These are phyloP conservation scores for Neoascia interrupta DNA, from an alignment of 2,888 invertebrate species.

Conservation along the genomic window DNA sequence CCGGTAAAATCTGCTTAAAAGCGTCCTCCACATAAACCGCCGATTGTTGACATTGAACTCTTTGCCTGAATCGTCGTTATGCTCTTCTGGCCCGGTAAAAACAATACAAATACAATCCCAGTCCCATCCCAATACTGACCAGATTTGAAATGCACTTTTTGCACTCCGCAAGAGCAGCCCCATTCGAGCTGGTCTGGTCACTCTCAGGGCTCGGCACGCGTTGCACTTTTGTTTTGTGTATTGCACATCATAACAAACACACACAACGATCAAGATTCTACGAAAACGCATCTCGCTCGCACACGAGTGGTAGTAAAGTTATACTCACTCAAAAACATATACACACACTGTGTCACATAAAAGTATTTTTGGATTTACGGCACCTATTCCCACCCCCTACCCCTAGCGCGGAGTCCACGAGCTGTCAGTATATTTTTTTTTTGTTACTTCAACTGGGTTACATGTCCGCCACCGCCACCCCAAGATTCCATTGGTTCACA, in stretches of 20 bases:
- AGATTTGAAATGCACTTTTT: constrained; percentile 36
- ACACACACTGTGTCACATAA: constrained; percentile 4
- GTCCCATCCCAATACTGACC: constrained; percentile 4
- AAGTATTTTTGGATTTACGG: constrained; percentile 59
- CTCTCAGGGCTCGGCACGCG: too few species aligned
- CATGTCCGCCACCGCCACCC: constrained; percentile 17
- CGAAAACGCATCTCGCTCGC: constrained; percentile 1
- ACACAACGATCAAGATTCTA: background rate
- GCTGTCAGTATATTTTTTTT: too few species aligned
- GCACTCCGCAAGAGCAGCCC: too few species aligned
- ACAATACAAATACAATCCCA: constrained; percentile 4
- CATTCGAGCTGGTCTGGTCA: too few species aligned
- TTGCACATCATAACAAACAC: too few species aligned
- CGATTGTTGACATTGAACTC: constrained; percentile 60
- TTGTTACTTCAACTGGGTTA: constrained; percentile 50
- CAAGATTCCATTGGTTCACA: background rate
- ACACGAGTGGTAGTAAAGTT: background rate
- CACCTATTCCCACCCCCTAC: constrained; percentile 46
- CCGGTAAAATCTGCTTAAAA: too few species aligned
- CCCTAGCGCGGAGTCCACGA: constrained; percentile 9
- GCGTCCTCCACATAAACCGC: too few species aligned
- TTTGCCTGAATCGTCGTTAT: background rate
- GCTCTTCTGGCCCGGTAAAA: too few species aligned
- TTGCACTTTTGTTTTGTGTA: too few species aligned
- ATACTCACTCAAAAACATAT: constrained; percentile 7